phyloP scores from a whole-genome alignment of 2,888 invertebrate species.

The Eucriotettix oculatus region DNA sequence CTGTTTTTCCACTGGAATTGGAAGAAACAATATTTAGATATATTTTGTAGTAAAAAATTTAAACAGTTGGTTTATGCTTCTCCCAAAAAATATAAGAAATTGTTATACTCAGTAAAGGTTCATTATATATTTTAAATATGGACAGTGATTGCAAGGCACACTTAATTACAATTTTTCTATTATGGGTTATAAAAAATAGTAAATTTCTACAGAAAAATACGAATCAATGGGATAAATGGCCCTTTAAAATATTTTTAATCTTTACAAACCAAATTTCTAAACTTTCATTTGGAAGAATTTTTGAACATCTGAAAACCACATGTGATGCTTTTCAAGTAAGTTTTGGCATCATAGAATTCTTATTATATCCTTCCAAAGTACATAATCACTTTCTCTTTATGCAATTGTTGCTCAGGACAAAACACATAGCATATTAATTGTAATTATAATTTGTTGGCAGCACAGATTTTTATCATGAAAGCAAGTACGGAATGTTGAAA shows the following conservation, averaged over 20 bases:
- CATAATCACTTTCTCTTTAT: too few species aligned
- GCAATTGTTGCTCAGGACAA: not conserved
- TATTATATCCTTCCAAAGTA: too few species aligned
- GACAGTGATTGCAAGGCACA: not conserved
- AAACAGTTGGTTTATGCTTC: not conserved
- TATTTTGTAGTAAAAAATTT: not conserved
- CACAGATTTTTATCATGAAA: too few species aligned
- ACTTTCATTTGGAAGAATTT: not conserved
- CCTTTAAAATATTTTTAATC: not conserved
- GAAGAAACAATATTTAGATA: not conserved
- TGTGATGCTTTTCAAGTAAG: not conserved
- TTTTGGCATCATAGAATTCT: not conserved
- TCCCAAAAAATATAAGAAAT: not conserved
- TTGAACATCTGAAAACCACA: not conserved
- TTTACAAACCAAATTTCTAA: not conserved
- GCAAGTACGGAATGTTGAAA: too few species aligned
- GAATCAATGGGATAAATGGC: not conserved
- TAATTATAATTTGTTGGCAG: not conserved
- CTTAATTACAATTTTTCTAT: not conserved
- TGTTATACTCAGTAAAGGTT: not conserved
- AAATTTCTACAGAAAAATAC: not conserved
- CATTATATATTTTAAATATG: not conserved
- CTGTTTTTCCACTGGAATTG: not conserved
- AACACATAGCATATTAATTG: not conserved
- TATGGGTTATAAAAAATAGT: not conserved